These are phyloP conservation scores for Phyllotreta cruciferae DNA, from an alignment of 2,888 invertebrate species.

Conservation along the genomic window DNA sequence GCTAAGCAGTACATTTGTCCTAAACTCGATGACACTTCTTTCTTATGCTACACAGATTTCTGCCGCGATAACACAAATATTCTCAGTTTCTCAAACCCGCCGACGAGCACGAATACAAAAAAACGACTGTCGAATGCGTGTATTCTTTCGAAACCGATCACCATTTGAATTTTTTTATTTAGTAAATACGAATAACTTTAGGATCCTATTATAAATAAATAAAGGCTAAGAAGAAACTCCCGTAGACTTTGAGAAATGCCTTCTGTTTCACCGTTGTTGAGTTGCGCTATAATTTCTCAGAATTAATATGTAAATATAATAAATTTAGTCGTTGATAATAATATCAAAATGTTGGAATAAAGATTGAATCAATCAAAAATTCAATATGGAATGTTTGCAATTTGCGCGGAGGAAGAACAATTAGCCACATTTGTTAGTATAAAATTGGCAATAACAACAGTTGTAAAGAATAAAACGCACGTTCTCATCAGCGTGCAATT, in stretches of 20 bases:
- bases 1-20: conserved; percentile 45
- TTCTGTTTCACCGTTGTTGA: too few species aligned
- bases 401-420: conserved; percentile 38
- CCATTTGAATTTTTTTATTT: conserved; percentile 32
- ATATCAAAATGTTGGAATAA: neutral
- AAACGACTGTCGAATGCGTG: conserved; percentile 35
- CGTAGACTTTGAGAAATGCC: neutral
- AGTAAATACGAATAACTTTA: conserved; percentile 30
- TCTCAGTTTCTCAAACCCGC: conserved; percentile 34
- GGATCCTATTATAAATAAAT: conserved; percentile 4
- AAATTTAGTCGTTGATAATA: too few species aligned
- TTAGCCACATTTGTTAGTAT: conserved; percentile 48
- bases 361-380: conserved; percentile 15
- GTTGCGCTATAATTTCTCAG: too few species aligned
- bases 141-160: conserved; percentile 41
- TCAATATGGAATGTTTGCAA: conserved; percentile 20
- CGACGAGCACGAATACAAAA: conserved; percentile 32
- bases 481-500: conserved; percentile 60
- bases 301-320: too few species aligned
- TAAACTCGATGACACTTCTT: conserved; percentile 43
- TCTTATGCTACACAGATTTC: conserved; percentile 42
- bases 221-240: conserved; percentile 7
- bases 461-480: conserved; percentile 58
- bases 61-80: conserved; percentile 42
- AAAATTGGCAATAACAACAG: conserved; percentile 55